Base-by-base conservation (phyloP, 2,113 vertebrate species). In the Anas platyrhynchos region DNA sequence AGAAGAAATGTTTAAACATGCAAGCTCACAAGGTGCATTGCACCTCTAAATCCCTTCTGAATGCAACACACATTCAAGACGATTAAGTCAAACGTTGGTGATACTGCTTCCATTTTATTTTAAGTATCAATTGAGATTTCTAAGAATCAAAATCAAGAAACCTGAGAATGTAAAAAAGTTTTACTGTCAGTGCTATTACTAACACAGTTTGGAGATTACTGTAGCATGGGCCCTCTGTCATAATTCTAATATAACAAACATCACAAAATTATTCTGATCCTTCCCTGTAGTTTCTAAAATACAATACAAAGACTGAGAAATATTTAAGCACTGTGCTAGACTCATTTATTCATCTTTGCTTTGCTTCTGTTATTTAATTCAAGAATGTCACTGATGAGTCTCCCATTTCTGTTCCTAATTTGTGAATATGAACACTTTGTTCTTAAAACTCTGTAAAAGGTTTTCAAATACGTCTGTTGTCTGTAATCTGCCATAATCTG, bases 391-490 rank as follows among this genome's bases (percentile, higher is more conserved):
- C 48, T 89, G 43, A 74, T 69, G 15, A 75, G 23, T 56, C 25
- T 83, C 36, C 27, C 27, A 74, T 85, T 65, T 61, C 55, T 43
- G 55, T 78, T 91, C 89, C 20, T 52, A 41, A 77, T 91, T 83
- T 63, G 56, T 55, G 26, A 81, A 72, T 46, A 88, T 1, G 3
- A 95, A 65, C 34, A 65, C 61, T 88, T 44, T 34, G 29, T 54
- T 32, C 48, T 63, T 54, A 54, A 36, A 93, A 88, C 50, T 79
- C 48, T 9, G 5, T 63, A 82, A 71, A 81, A 93, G 72, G 20
- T 86, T 88, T 50, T 93, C 43, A 88, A 96, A 95, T 27, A 75
- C 38, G 65, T 75, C 81, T 82, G 61, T 36, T 84, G 32, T 61
- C 77, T 78, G n/a, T 71, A 83, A 74, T 90, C 88, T 61, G 34